phyloP scores from a whole-genome alignment of 1,140 invertebrate species.

The Watersipora subatra region DNA sequence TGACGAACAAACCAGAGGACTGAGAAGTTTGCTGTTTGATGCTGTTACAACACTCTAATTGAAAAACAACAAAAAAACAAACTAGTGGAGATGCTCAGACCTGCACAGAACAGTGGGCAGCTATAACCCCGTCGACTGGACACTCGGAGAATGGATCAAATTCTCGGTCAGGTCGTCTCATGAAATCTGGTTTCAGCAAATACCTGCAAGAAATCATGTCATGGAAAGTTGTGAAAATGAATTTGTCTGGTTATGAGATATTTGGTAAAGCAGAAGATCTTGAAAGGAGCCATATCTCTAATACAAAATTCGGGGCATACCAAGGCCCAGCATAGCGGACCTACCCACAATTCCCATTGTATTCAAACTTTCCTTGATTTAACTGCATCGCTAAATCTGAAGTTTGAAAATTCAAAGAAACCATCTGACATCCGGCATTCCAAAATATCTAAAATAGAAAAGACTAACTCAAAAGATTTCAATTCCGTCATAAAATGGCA shows the following conservation, averaged over 20 bases:
- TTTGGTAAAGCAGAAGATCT: not conserved
- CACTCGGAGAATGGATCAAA: constrained; percentile 99
- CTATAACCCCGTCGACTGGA: constrained; percentile 97
- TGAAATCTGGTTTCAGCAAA: constrained; percentile 96
- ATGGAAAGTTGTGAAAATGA: not conserved
- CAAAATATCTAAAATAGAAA: constrained; percentile 70
- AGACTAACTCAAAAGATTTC: no score
- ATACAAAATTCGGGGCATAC: not conserved
- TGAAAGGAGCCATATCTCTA: not conserved
- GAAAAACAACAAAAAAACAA: no score
- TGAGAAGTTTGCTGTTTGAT: no score
- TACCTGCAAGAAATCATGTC: constrained; percentile 65
- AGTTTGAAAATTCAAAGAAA: constrained; percentile 99
- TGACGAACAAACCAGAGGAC: no score
- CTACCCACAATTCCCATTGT: constrained; percentile 90
- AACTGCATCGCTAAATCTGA: constrained; percentile 97
- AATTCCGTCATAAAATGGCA: no score
- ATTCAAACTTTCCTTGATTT: constrained; percentile 99
- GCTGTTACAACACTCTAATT: no score
- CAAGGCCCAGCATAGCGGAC: no score
- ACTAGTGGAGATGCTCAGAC: no score
- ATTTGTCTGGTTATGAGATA: not conserved
- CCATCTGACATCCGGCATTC: constrained; percentile 99
- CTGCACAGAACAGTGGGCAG: constrained; percentile 91
- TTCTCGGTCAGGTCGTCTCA: constrained; percentile 82